These are phyloP conservation scores for Galeopterus variegatus DNA, from an alignment of 2,113 vertebrate genomes.

Conservation along the genomic window DNA sequence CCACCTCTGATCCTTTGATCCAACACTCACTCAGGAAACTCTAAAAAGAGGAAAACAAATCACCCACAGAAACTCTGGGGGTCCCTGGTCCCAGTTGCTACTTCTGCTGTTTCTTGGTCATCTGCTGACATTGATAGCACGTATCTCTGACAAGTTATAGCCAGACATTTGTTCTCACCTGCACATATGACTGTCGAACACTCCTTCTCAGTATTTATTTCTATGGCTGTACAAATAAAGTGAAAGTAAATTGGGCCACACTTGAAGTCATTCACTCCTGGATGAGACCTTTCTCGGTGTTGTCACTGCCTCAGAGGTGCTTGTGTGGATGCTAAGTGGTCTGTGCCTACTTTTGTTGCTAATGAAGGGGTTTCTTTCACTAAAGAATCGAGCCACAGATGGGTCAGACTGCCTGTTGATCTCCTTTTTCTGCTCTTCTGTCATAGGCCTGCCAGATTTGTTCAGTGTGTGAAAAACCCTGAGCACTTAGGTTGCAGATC, in stretches of 20 bases:
- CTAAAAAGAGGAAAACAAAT: not conserved
- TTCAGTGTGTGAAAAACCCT: conserved; percentile 91
- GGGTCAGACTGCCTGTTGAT: not conserved
- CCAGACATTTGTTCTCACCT: accelerated
- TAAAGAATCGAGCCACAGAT: not conserved
- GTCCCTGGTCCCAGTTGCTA: not conserved
- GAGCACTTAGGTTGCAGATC: conserved; percentile 85
- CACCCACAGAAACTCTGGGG: not conserved
- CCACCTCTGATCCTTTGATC: not conserved
- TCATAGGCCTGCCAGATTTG: conserved; percentile 90
- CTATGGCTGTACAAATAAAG: not conserved
- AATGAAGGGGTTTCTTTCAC: not conserved
- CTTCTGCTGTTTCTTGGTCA: not conserved
- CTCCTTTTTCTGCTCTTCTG: conserved; percentile 54
- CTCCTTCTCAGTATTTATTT: not conserved
- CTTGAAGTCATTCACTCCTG: not conserved
- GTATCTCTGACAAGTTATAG: not conserved
- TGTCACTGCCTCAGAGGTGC: not conserved
- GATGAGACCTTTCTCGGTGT: not conserved
- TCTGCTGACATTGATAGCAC: not conserved
- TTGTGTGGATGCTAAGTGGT: not conserved
- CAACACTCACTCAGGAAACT: not conserved
- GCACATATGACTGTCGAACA: not conserved
- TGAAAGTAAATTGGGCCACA: not conserved
- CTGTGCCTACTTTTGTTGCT: not conserved